A percentile compares a stretch with the other conserved stretches of the same genome.
Evolutionary conservation across 2,888 invertebrate genomes (phyloP).

Genomic region (Caenorhabditis sp.): DNA sequence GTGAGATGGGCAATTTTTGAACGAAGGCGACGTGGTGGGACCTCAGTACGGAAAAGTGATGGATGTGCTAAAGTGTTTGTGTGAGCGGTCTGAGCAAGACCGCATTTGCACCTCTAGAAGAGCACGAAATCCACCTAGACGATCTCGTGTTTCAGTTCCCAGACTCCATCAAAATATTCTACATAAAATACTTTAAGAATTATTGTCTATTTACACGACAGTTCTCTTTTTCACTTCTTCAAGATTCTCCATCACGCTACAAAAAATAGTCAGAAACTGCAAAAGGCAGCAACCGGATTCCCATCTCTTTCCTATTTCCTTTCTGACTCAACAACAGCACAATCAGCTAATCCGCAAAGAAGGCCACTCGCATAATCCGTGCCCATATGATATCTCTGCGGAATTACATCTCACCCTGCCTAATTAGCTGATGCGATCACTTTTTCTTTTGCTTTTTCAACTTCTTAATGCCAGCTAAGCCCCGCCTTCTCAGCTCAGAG

Average conservation of each 20-base stretch:
- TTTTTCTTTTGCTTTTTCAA: constrained; percentile 29
- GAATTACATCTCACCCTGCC: constrained; percentile 38
- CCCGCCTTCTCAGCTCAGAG: constrained; percentile 24
- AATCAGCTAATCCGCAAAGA: constrained; percentile 20
- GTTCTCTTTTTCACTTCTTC: neutral
- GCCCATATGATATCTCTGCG: constrained; percentile 17
- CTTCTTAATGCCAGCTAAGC: constrained; percentile 29
- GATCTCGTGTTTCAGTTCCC: too few relatives aligned
- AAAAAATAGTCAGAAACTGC: neutral
- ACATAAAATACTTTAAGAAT: too few relatives aligned
- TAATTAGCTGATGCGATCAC: constrained; percentile 46
- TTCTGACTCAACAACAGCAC: constrained; percentile 28
- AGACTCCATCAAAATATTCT: too few relatives aligned
- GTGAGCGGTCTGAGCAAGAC: neutral
- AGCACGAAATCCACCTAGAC: too few relatives aligned
- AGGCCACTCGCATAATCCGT: constrained; percentile 24
- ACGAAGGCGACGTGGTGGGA: constrained; percentile 51
- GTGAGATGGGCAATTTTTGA: constrained; percentile 50
- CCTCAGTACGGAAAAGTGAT: constrained; percentile 47
- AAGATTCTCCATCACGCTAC: neutral
- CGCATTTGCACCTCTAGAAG: constrained; percentile 45
- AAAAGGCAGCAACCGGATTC: neutral
- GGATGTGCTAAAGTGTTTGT: constrained; percentile 34
- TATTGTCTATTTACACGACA: too few relatives aligned
- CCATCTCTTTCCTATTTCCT: neutral